Evolutionary conservation across 1,140 invertebrate species (phyloP), one percentile per base, ranked within the genome.

Genomic region (Panagrolaimus sp.): DNA sequence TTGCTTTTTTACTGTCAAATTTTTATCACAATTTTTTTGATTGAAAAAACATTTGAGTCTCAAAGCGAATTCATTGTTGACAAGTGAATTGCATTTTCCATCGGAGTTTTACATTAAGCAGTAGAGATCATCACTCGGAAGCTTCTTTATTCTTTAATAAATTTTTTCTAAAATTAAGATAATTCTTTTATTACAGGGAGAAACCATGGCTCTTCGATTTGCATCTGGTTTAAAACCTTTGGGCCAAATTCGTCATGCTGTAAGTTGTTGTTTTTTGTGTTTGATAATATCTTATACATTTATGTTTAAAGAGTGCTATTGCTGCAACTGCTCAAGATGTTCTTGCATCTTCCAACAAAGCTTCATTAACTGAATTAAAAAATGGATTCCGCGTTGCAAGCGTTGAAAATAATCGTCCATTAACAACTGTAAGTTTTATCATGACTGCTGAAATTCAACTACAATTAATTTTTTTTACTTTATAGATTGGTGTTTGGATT

Each of bases 351-450:
- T 76, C 93, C 63, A 94, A 95, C 77, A 90, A 94, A 78, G 96
- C 95, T 0, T 88, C 88, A 84, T 88, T 94, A 8, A 91, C 93
- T 32, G 89, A 88, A 43, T 85, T 98, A 63, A 88, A 91, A 69
- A 92, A 90, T 87, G 95, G 94, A 38, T 88, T 98, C 81, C 87
- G 91, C 83, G 89, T 99, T 69, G 95, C 94, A 14, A 92, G 92
- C 48, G 95, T 98, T 87, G 92, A 98, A 81, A 94, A 90, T 73
- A 94, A 94, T 68, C 89, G 91, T 9, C 89, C 92, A 14, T 98
- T 95, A 28, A 93, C 94, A 65, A 98, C 96, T 1, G 94, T 87
- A 78, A 83, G 79, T 81, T 17, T 45, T 43, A 65, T 68, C 43
- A 67, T 43, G 45, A 47, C 7, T n/a, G 62, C 26, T 46, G 48